Evolutionary conservation across 2,888 invertebrate species (phyloP).

Genomic region (Rhopalosiphum nymphaeae): DNA sequence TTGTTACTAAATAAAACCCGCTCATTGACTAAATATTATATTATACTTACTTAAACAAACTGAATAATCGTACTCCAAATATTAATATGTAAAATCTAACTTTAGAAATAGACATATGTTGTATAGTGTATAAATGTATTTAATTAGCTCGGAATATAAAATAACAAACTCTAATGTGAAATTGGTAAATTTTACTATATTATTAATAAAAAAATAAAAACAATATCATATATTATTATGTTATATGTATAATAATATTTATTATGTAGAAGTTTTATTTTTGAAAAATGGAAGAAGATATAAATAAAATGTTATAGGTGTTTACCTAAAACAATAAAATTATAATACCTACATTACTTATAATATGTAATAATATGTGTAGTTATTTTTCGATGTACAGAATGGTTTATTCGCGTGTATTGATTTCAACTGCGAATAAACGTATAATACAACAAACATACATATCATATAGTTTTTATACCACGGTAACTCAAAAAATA

Average conservation of each 20-base stretch:
- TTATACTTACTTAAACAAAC: neutral
- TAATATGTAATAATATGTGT: neutral
- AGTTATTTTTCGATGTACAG: neutral
- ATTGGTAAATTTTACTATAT: neutral
- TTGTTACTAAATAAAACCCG: conserved; percentile 3
- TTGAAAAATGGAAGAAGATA: neutral
- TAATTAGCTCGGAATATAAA: neutral
- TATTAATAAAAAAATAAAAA: neutral
- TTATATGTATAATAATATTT: neutral
- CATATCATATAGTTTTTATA: neutral
- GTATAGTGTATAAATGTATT: neutral
- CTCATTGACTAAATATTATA: neutral
- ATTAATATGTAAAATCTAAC: neutral
- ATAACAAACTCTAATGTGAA: neutral
- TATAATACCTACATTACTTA: neutral
- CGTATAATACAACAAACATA: neutral
- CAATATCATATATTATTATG: neutral
- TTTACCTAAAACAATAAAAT: neutral
- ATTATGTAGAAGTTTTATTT: neutral
- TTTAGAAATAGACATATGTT: neutral
- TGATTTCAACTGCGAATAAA: neutral
- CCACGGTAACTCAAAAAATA: neutral
- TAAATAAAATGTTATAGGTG: neutral
- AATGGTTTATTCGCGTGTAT: neutral
- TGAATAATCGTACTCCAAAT: neutral